Evolutionary conservation across 2,797 vertebrate genomes (phyloP), one percentile per base, ranked within the genome.

Genomic region (Gymnoscopelus microlampas): DNA sequence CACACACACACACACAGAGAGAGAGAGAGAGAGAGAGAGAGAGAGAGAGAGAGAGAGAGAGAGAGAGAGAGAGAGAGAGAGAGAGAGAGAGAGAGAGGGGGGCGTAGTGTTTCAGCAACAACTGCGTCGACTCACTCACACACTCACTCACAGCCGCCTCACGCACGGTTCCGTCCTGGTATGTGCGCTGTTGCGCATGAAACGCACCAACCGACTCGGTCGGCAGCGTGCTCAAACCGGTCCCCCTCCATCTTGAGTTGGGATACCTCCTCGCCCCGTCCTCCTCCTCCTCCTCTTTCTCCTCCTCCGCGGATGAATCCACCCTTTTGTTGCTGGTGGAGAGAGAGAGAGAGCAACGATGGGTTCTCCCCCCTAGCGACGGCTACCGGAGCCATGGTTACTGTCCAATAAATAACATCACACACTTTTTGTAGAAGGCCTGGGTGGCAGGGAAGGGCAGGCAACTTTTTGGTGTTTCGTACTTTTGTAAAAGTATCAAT

Each of bases 321-420:
- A 92, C 93, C 95, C 95, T 94, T 92, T 93, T 93, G 94, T 95
- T 95, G 92, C 91, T 85, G 87, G 87, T 76, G 19, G 83, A 88
- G 87, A 19, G 19, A 19, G 19, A 19, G 19, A 19, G 19, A 19
- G 89, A 88, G 81, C 32, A 7, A 81, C 89, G 94, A 94, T 94
- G 83, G 93, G 77, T 92, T 78, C 86, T 96, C 93, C 93, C 93
- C 93, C 94, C 71, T 77, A 84, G 96, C 94, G 95, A 97, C 95
- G 64, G 87, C 93, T 91, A 10, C 90, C 88, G 92, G 89, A 90
- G 93, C 93, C 87, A 88, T 90, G 89, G 93, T 89, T 90, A 93
- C 93, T 70, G 85, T 90, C 88, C 86, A 92, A 90, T 93, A 93
- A 94, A 94, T 93, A 93, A 92, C 92, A 92, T 92, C 91, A 92